A percentile compares a stretch with the other conserved stretches of the same genome.
phyloP scores from a whole-genome alignment of 2,888 invertebrate species.

The Taenaris catops region DNA sequence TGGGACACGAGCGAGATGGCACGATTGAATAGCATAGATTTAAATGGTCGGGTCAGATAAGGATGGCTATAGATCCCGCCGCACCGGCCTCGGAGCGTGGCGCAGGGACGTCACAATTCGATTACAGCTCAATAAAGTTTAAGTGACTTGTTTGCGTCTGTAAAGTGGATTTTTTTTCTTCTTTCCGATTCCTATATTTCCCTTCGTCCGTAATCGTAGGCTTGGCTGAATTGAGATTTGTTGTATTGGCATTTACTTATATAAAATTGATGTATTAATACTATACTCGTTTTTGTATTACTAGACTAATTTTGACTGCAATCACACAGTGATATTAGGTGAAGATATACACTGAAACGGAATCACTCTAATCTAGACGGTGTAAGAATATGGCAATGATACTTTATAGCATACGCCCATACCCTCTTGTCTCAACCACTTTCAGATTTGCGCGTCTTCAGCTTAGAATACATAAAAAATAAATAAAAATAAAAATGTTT shows the following conservation, averaged over 20 bases:
- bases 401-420: too few species aligned
- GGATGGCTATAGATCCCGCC: slow-evolving; percentile 68
- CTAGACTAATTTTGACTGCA: too few species aligned
- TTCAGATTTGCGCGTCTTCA: too few species aligned
- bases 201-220: slow-evolving; percentile 32
- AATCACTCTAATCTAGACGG: too few species aligned
- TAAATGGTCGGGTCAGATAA: slow-evolving; percentile 77
- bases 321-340: too few species aligned
- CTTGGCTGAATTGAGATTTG: slow-evolving; percentile 15
- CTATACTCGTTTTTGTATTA: too few species aligned
- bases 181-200: slow-evolving; percentile 62
- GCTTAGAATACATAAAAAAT: too few species aligned
- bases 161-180: slow-evolving; percentile 77
- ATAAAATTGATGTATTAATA: too few species aligned
- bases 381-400: too few species aligned
- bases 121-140: slow-evolving; percentile 80
- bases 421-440: too few species aligned
- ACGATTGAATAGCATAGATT: slow-evolving; percentile 80
- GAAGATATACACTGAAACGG: too few species aligned
- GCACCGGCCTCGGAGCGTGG: slow-evolving; percentile 53
- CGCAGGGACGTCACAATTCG: slow-evolving; percentile 78
- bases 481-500: too few species aligned
- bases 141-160: slow-evolving; percentile 79
- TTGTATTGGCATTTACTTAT: slow-evolving; percentile 5
- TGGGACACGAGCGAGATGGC: slow-evolving; percentile 76